phyloP scores from a whole-genome alignment of 2,888 invertebrate genomes.

The Chaitophorus viminalis region DNA sequence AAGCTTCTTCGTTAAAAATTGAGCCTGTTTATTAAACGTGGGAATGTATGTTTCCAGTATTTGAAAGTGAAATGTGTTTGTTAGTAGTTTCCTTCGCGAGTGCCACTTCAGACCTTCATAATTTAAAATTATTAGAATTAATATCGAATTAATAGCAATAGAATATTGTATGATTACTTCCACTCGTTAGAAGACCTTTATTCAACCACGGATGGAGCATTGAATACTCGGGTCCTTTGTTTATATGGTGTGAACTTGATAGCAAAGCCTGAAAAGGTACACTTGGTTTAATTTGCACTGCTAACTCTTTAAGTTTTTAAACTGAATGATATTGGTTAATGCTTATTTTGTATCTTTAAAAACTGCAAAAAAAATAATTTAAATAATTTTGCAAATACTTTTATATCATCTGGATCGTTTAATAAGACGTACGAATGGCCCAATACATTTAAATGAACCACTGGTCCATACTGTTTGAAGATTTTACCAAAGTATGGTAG shows the following conservation, averaged over 20 bases:
- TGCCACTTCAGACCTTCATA: constrained; percentile 71
- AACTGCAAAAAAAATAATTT: too few species aligned
- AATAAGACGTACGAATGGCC: constrained; percentile 62
- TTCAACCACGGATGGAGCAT: constrained; percentile 63
- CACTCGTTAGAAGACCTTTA: constrained; percentile 64
- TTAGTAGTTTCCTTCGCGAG: constrained; percentile 73
- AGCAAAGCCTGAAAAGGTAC: constrained; percentile 62
- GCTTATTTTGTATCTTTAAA: neutral
- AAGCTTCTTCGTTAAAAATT: constrained; percentile 57
- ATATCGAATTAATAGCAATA: neutral
- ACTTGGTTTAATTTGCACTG: neutral
- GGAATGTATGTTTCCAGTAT: constrained; percentile 76
- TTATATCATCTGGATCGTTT: constrained; percentile 62
- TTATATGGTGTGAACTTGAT: constrained; percentile 63
- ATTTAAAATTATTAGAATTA: neutral
- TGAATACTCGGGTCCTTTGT: constrained; percentile 63
- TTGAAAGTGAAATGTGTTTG: constrained; percentile 77
- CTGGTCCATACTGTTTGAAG: constrained; percentile 56
- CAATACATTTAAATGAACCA: constrained; percentile 61
- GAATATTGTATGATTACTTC: constrained; percentile 57
- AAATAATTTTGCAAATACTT: constrained; percentile 27
- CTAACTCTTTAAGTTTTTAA: neutral
- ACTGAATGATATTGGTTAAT: neutral
- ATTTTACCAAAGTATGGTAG: constrained; percentile 57
- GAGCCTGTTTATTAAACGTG: constrained; percentile 71